Evolutionary conservation across 2,113 vertebrate species (phyloP).

Genomic region (Hipposideros armiger): DNA sequence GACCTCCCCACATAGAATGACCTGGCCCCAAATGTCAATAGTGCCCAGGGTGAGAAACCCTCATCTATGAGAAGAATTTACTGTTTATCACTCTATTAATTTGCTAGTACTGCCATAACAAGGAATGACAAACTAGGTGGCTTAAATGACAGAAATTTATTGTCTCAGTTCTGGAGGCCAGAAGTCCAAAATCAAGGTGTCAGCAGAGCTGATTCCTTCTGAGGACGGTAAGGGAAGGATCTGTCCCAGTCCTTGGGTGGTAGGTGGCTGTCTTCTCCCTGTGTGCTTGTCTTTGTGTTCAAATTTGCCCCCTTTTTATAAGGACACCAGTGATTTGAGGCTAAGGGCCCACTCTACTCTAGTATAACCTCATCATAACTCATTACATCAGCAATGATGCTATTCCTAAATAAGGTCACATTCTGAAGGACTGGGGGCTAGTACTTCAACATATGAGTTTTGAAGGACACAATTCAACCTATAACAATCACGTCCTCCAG

Average conservation of each 20-base stretch:
- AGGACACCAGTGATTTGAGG: background rate
- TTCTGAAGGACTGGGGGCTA: background rate
- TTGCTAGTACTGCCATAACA: background rate
- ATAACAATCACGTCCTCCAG: background rate
- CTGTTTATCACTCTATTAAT: background rate
- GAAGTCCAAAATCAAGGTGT: background rate
- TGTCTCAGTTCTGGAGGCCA: background rate
- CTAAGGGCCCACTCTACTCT: background rate
- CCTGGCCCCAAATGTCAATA: background rate
- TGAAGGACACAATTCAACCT: background rate
- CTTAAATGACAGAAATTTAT: background rate
- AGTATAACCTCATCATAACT: background rate
- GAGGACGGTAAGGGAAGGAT: background rate
- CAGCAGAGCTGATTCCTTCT: background rate
- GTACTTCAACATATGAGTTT: background rate
- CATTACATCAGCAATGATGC: background rate
- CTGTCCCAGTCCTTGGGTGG: background rate
- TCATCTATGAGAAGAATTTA: background rate
- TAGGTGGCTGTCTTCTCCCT: background rate
- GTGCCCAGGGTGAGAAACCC: background rate
- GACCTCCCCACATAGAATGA: background rate
- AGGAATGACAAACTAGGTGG: background rate
- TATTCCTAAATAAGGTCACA: background rate
- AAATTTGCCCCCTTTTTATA: background rate
- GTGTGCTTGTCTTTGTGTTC: background rate